Percentiles rank a stretch among this genome's conserved stretches.
Conservation (phyloP, 2,888 invertebrate genomes). For the Girardia tigrina region DNA sequence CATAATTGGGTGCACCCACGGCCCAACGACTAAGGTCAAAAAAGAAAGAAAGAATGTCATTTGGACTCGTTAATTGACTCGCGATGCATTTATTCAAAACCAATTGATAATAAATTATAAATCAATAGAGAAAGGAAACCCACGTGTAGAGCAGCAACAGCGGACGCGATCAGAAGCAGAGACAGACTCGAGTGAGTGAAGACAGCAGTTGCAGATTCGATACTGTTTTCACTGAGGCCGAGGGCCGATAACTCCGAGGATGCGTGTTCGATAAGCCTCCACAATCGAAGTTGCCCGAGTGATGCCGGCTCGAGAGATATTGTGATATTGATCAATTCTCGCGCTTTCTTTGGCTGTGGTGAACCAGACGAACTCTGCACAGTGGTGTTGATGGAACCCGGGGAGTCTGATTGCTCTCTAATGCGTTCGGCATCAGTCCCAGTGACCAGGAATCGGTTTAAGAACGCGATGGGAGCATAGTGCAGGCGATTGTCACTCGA, state of each 20-base stretch:
- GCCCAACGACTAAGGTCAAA: too few relatives aligned
- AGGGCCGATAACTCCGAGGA: not conserved
- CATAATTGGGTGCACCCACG: too few relatives aligned
- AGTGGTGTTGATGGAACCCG: not conserved
- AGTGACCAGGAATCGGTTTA: not conserved
- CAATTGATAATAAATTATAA: too few relatives aligned
- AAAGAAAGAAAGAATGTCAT: too few relatives aligned
- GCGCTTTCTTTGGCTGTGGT: too few relatives aligned
- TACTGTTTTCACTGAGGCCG: slow-evolving; percentile 68
- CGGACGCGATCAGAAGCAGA: slow-evolving; percentile 71
- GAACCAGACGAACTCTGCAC: too few relatives aligned
- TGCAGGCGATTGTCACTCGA: not conserved
- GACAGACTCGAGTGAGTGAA: slow-evolving; percentile 88
- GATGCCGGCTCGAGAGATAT: not conserved
- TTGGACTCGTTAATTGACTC: too few relatives aligned
- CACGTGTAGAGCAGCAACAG: slow-evolving; percentile 81
- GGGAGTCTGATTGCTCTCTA: too few relatives aligned
- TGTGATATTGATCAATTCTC: too few relatives aligned
- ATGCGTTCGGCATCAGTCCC: not conserved
- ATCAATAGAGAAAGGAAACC: slow-evolving; percentile 50
- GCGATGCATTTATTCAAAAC: too few relatives aligned
- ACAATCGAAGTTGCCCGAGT: not conserved
- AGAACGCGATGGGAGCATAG: not conserved
- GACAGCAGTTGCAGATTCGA: slow-evolving; percentile 87
- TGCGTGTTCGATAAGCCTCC: not conserved